phyloP scores from a whole-genome alignment of 2,797 vertebrate genomes.

The Eleutherodactylus coqui region DNA sequence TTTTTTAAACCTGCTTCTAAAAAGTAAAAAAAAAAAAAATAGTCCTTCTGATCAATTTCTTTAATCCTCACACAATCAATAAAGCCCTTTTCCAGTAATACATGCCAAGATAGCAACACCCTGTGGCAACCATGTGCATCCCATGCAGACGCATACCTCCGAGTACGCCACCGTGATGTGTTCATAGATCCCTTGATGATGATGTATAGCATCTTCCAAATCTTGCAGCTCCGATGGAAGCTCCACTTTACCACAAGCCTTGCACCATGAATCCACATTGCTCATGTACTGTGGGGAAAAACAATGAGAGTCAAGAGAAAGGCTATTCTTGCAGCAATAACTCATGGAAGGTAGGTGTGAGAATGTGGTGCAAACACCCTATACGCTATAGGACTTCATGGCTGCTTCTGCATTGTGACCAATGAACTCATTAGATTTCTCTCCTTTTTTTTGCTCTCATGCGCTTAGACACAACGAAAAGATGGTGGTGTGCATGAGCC shows the following conservation, averaged over 20 bases:
- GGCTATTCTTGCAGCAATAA: background rate
- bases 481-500: too few species aligned
- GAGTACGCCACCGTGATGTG: constrained; percentile 96
- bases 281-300: constrained; percentile 88
- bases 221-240: constrained; percentile 97
- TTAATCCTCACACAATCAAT: too few species aligned
- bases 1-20: too few species aligned
- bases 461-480: too few species aligned
- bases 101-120: background rate
- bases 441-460: too few species aligned
- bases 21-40: too few species aligned
- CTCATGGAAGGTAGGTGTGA: too few species aligned
- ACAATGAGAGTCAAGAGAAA: background rate
- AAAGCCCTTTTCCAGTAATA: background rate
- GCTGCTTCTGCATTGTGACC: too few species aligned
- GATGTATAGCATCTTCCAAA: constrained; percentile 96
- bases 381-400: too few species aligned
- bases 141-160: constrained; percentile 78
- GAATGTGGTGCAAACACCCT: too few species aligned
- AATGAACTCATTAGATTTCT: too few species aligned
- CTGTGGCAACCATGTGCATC: rapidly evolving
- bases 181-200: constrained; percentile 97
- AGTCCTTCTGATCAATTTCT: too few species aligned
- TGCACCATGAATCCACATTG: constrained; percentile 98
- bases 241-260: constrained; percentile 96